Conservation (phyloP, 2,113 vertebrate genomes). For the Trogon melanurus region DNA sequence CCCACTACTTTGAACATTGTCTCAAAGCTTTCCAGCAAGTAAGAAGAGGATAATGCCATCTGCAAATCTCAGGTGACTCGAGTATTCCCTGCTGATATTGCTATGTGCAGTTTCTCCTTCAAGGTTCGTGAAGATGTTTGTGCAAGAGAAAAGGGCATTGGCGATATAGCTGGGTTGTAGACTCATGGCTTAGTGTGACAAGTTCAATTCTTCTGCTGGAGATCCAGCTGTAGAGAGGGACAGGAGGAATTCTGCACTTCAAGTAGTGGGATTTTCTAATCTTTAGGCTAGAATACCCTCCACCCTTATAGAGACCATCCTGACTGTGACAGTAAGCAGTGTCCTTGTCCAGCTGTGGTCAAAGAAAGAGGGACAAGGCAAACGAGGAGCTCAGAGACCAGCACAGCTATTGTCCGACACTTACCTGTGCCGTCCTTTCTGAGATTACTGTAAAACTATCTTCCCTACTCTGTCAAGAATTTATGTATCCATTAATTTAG, state of each 20-base stretch:
- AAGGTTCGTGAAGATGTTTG: neutral
- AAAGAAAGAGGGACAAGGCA: neutral
- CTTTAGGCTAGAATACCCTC: neutral
- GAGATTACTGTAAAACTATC: neutral
- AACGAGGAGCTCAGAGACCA: neutral
- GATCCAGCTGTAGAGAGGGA: neutral
- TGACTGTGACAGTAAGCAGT: neutral
- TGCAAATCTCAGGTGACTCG: neutral
- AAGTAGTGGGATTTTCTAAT: neutral
- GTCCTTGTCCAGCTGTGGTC: neutral
- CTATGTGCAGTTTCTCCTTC: neutral
- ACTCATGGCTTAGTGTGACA: neutral
- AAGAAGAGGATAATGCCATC: neutral
- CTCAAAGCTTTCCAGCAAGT: neutral
- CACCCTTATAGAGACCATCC: neutral
- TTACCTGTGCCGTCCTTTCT: neutral
- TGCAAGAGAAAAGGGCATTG: neutral
- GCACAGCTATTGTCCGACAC: neutral
- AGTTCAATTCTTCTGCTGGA: neutral
- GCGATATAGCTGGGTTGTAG: neutral
- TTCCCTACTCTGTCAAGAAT: neutral
- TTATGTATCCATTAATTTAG: neutral
- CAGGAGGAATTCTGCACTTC: neutral
- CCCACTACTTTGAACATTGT: neutral
- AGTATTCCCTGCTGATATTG: neutral